These are phyloP conservation scores for Cetonia aurata DNA, from an alignment of 2,888 invertebrate genomes.

Conservation along the genomic window DNA sequence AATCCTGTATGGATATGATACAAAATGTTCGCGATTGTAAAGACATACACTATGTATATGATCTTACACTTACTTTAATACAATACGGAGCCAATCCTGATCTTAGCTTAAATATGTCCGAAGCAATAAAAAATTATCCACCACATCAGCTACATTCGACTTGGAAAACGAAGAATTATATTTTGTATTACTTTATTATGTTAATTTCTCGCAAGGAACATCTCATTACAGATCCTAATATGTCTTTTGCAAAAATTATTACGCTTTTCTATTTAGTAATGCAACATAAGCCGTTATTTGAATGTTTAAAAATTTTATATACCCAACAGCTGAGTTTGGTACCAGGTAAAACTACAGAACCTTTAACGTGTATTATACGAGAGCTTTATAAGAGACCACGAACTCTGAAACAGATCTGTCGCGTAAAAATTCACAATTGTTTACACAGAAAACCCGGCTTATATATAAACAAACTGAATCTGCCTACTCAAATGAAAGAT, in stretches of 20 bases:
- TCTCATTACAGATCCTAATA: slow-evolving; percentile 72
- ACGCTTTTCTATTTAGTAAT: slow-evolving; percentile 76
- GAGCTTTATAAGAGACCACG: slow-evolving; percentile 76
- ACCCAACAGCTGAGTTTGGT: slow-evolving; percentile 75
- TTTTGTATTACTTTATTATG: slow-evolving; percentile 79
- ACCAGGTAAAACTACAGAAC: slow-evolving; percentile 74
- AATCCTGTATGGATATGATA: slow-evolving; percentile 78
- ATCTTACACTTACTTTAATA: slow-evolving; percentile 77
- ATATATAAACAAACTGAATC: slow-evolving; percentile 75
- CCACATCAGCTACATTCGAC: slow-evolving; percentile 63
- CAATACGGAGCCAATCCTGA: slow-evolving; percentile 83
- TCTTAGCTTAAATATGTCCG: slow-evolving; percentile 70
- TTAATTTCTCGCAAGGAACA: slow-evolving; percentile 77
- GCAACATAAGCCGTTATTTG: slow-evolving; percentile 77
- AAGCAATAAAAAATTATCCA: slow-evolving; percentile 64
- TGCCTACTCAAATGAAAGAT: slow-evolving; percentile 77
- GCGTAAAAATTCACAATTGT: slow-evolving; percentile 78
- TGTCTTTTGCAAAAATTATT: slow-evolving; percentile 76
- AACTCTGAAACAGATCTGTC: slow-evolving; percentile 78
- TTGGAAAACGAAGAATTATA: slow-evolving; percentile 73
- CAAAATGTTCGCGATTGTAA: slow-evolving; percentile 75
- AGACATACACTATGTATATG: slow-evolving; percentile 78
- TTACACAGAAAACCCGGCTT: slow-evolving; percentile 75
- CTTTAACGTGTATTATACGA: slow-evolving; percentile 73
- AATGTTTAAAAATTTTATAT: slow-evolving; percentile 76